A percentile compares a stretch with the other conserved stretches of the same genome.
Conservation (phyloP, 30 jellyfish, hydroid and myxozoan genomes). For the Rhopilema esculentum region DNA sequence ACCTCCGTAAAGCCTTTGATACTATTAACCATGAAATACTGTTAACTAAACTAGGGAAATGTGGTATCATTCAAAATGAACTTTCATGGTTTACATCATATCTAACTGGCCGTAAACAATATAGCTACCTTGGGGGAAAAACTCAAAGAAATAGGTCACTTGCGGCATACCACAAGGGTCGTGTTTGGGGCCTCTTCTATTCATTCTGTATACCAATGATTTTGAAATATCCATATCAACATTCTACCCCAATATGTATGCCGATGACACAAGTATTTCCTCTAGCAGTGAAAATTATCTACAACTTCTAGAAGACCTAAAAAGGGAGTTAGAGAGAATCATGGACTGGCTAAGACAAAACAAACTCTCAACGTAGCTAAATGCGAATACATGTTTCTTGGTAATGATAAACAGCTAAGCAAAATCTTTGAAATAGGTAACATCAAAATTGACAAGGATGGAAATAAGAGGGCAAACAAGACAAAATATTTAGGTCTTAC, state of each 20-base stretch:
- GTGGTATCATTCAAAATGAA: neutral
- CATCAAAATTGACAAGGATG: constrained; percentile 26
- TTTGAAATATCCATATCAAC: constrained; percentile 33
- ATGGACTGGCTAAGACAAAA: constrained; percentile 31
- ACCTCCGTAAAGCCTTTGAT: neutral
- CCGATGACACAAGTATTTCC: constrained; percentile 41
- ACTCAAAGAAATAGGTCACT: constrained; percentile 38
- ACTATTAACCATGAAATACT: too few relatives aligned
- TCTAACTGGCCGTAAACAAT: constrained; percentile 52
- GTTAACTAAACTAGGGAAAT: neutral
- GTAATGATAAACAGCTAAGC: constrained; percentile 33
- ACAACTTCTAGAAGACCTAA: constrained; percentile 24
- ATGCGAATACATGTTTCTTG: constrained; percentile 9
- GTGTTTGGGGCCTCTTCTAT: constrained; percentile 61
- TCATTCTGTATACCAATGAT: constrained; percentile 37
- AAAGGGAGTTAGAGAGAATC: constrained; percentile 1
- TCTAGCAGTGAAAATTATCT: neutral
- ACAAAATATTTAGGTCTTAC: constrained; percentile 46
- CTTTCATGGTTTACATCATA: constrained; percentile 33
- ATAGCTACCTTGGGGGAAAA: too few relatives aligned
- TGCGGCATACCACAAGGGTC: constrained; percentile 56
- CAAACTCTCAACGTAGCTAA: constrained; percentile 9
- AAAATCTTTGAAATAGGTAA: constrained; percentile 35
- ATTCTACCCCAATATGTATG: constrained; percentile 37
- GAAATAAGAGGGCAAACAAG: constrained; percentile 32